Evolutionary conservation across 2,888 invertebrate genomes (phyloP), one percentile per base, ranked within the genome.

Genomic region (Metopia argyrocephala): DNA sequence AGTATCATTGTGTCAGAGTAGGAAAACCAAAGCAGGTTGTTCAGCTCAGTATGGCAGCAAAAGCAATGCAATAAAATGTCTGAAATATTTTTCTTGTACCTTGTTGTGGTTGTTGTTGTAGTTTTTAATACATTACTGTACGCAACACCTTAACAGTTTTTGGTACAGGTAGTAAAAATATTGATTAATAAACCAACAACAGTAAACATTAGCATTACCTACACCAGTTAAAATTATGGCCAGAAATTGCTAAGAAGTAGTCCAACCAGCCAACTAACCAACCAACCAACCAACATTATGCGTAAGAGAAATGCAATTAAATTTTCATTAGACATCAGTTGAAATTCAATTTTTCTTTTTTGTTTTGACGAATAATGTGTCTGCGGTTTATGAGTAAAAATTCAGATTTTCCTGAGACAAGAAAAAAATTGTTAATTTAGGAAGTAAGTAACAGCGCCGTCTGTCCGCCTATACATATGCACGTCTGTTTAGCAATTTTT

Each of bases 251-350:
- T 38, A 15, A 38, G 15, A 12, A 38, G 15, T 38, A 12, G 38
- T 38, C 38, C 38, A 15, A 3, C 38, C 15, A 38, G 38, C 15
- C 38, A 38, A 12, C 6, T 12, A 12, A 12, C 20, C 25, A 20
- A 50, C 31, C 57, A 18, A 9, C 12, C 7, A 61, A 45, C n/a
- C 57, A 23, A 2, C 52, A 69, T 54, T 31, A 70, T 78, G 81
- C 78, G 81, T 81, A 76, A 80, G 68, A 69, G 65, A 76, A 69
- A 69, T 69, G 70, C 76, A 78, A 81, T 81, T 78, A 81, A 74
- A 70, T 61, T 78, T 81, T 74, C 69, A 74, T 81, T 81, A 59
- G 45, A 66, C n/a, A n/a, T n/a, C n/a, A 70, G 66, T 38, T 45
- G 25, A 45, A 73, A 5, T 28, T 28, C 65, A 73, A 61, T 78